These are phyloP conservation scores for Hippocampus comes DNA, from an alignment of 2,113 vertebrate species.

Conservation along the genomic window DNA sequence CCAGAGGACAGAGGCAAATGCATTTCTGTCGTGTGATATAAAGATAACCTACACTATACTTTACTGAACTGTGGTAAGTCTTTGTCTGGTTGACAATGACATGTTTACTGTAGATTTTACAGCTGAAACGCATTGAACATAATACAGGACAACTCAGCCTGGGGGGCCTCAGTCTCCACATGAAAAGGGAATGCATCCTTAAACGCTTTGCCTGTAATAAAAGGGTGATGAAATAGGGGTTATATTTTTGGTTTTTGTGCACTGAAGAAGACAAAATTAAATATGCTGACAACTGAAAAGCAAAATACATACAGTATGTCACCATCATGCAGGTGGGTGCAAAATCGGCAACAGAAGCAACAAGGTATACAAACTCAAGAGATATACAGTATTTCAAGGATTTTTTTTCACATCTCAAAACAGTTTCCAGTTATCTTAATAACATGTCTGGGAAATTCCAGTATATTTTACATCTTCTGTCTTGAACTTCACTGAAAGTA, in stretches of 20 bases:
- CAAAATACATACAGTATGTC: no score
- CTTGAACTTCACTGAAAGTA: no score
- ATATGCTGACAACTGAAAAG: not conserved
- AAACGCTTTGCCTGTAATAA: not conserved
- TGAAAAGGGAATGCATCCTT: not conserved
- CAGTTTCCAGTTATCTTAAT: no score
- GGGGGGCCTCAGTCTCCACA: not conserved
- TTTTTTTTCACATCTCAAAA: no score
- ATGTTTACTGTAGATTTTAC: not conserved
- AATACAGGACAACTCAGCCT: not conserved
- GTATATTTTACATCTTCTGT: no score
- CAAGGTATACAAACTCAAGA: no score
- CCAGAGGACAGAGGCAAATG: not conserved
- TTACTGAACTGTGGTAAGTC: not conserved
- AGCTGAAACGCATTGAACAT: not conserved
- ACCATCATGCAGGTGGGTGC: no score
- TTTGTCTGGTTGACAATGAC: not conserved
- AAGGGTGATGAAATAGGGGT: no score
- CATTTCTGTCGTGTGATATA: not conserved
- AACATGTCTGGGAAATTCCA: no score
- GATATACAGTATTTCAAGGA: no score
- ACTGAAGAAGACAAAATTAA: not conserved
- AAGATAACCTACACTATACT: not conserved
- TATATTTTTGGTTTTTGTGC: no score
- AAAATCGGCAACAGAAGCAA: no score